A percentile compares a stretch with the other conserved stretches of the same genome.
Evolutionary conservation across 2,797 vertebrate genomes (phyloP).

Genomic region (Lerista edwardsae): DNA sequence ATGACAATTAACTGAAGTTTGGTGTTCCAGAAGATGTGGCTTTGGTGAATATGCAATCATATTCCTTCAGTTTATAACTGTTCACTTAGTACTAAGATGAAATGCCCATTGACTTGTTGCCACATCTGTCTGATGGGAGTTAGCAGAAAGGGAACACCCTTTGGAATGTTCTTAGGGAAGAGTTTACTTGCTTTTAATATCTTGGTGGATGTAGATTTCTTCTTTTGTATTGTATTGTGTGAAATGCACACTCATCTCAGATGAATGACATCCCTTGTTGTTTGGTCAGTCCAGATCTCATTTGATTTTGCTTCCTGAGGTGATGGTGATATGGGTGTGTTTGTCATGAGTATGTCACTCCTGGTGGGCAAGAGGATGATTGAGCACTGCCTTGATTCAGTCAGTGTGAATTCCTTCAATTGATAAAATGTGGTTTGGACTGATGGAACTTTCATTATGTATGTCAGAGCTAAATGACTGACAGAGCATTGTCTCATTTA

Average conservation of each 20-base stretch:
- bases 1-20: neutral
- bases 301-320: conserved; percentile 22
- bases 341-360: conserved; percentile 42
- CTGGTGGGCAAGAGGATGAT: conserved; percentile 43
- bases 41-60: neutral
- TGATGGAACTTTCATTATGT: neutral
- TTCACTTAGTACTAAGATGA: neutral
- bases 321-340: conserved; percentile 46
- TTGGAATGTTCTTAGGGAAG: neutral
- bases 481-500: neutral
- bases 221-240: neutral
- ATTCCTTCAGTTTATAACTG: neutral
- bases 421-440: neutral
- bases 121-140: neutral
- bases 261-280: conserved; percentile 38
- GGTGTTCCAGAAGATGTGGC: neutral
- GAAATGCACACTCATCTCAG: neutral
- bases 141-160: neutral
- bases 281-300: conserved; percentile 30
- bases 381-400: conserved; percentile 31
- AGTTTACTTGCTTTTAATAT: neutral
- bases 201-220: neutral
- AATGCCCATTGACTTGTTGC: neutral
- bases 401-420: neutral
- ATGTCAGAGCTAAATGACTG: neutral